phyloP scores from a whole-genome alignment of 2,113 vertebrate genomes.

The Antennarius striatus region DNA sequence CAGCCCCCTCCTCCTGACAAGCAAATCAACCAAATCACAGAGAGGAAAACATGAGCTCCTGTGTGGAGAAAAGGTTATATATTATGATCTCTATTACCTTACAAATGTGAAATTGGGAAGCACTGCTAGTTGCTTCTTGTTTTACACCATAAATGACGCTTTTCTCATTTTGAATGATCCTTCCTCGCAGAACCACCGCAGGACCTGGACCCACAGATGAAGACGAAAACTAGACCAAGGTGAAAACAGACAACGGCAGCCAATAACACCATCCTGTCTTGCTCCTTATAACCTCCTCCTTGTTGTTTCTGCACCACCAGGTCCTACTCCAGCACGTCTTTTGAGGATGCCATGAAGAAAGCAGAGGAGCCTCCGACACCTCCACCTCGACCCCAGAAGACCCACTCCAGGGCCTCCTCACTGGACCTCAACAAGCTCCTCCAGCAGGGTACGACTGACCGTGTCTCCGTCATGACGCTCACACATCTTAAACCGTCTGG shows the following conservation, averaged over 20 bases:
- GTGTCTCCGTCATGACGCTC: neutral
- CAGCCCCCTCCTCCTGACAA: too few relatives aligned
- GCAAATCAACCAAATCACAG: too few relatives aligned
- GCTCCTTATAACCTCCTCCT: neutral
- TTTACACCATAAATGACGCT: neutral
- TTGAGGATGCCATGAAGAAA: slow-evolving; percentile 94
- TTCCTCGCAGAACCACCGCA: slow-evolving; percentile 65
- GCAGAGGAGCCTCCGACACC: slow-evolving; percentile 93
- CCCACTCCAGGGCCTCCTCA: slow-evolving; percentile 96
- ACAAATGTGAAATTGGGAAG: slow-evolving; percentile 24
- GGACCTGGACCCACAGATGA: slow-evolving; percentile 69
- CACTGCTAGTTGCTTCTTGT: slow-evolving; percentile 15
- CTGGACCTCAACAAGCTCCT: slow-evolving; percentile 97
- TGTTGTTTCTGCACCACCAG: slow-evolving; percentile 65
- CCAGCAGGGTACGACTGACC: slow-evolving; percentile 85
- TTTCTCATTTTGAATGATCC: neutral
- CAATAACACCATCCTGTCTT: neutral
- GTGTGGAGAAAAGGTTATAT: too few relatives aligned
- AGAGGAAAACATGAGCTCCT: too few relatives aligned
- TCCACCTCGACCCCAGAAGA: slow-evolving; percentile 93
- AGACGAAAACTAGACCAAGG: slow-evolving; percentile 76
- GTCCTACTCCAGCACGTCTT: slow-evolving; percentile 94
- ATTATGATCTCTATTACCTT: neutral
- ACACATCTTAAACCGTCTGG: neutral
- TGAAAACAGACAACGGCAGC: slow-evolving; percentile 20